Conservation (phyloP, 2,797 vertebrate species). For the Epinephelus coioides region DNA sequence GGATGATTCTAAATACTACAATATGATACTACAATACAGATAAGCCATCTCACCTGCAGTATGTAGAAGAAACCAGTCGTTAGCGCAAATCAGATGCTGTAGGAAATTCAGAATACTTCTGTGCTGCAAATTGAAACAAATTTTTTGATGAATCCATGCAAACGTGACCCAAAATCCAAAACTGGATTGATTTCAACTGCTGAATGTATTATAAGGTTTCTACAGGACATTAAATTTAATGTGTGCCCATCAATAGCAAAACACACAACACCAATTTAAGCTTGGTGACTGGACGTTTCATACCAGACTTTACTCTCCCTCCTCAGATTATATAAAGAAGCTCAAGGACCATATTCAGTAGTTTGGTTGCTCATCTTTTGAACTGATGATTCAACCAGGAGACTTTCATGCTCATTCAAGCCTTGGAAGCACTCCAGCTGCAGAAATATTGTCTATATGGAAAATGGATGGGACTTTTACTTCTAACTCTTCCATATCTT, state of each 20-base stretch:
- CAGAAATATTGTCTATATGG: not conserved
- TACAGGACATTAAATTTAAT: constrained; percentile 3
- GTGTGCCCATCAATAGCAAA: not conserved
- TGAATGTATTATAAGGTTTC: not conserved
- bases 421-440: not conserved
- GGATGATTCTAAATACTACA: not conserved
- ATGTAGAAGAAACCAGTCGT: not conserved
- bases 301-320: not conserved
- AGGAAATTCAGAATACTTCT: not conserved
- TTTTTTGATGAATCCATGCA: not conserved
- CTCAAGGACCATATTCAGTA: not conserved
- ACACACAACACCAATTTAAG: not conserved
- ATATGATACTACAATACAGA: not conserved
- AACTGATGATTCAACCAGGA: constrained; percentile 15
- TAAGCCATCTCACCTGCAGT: no score
- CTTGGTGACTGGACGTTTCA: not conserved
- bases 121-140: not conserved
- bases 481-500: not conserved
- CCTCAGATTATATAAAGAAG: not conserved
- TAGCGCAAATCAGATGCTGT: not conserved
- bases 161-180: not conserved
- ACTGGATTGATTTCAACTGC: not conserved
- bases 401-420: not conserved
- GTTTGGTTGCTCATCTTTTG: constrained; percentile 11
- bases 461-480: not conserved